Base-by-base conservation (phyloP, 2,888 invertebrate genomes). In the Anarsia innoxiella region DNA sequence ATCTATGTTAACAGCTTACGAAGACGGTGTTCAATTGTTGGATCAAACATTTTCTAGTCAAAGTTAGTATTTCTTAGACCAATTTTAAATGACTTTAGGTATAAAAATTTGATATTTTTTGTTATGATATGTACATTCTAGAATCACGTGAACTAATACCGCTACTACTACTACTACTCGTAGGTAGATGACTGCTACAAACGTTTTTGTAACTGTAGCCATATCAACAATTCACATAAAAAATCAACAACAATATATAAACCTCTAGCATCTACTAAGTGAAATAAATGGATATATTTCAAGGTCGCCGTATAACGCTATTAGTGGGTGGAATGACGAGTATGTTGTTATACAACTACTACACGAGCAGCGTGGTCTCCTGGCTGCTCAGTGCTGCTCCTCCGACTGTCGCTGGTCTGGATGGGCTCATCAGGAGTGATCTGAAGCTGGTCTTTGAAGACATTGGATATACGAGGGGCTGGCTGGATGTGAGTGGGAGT, bases 321-420 rank as follows among this genome's bases (percentile, higher is more conserved):
- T 59, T 75, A 0, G 75, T 78, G 1, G 63, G 73, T 1, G 80
- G 82, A 0, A 15, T 78, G 4, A 74, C 70, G 1, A 78, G 80
- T 42, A 74, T 87, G 66, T 56, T 88, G 4, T 63, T 88, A 1
- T 88, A 88, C 54, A 88, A 88, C 60, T 88, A 87, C 65, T 88
- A 88, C 61, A 88, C 88, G 0, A 88, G 88, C 38, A 88, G 88
- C 46, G 86, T 88, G 27, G 87, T 88, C 1, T 88, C 88, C 0
- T 87, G 87, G 61, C 65, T 88, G n/a, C 69, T 88, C 28, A 87
- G 72, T 38, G 83, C 83, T 0, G 75, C 79, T 0, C 72, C 84
- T 0, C 76, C 78, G 1, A 76, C 78, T 4, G 66, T 88, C 12
- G 67, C 65, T 23, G 71, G 72, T 12, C 48, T 88, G 9, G 77